These are phyloP conservation scores for Siniperca knerii DNA, from an alignment of 2,113 vertebrate species.

Conservation along the genomic window DNA sequence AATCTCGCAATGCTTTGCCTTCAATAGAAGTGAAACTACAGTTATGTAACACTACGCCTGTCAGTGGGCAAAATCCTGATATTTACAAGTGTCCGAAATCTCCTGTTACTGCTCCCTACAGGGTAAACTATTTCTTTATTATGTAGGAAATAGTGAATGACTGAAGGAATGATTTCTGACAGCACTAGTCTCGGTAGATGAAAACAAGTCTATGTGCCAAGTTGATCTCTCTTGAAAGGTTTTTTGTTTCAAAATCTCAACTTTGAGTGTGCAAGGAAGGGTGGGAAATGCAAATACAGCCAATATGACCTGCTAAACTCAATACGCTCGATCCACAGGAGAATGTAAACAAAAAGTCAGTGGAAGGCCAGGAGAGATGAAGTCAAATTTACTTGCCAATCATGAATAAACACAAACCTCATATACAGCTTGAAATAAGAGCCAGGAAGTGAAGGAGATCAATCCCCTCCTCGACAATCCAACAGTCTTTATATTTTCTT, in stretches of 20 bases:
- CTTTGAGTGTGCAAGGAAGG: neutral
- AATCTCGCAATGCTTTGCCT: neutral
- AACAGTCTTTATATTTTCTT: neutral
- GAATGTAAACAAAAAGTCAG: slow-evolving; percentile 8
- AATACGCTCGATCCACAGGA: neutral
- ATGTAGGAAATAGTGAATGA: neutral
- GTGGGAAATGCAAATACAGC: slow-evolving; percentile 12
- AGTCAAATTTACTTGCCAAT: slow-evolving; percentile 5
- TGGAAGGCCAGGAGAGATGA: neutral
- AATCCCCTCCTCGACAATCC: neutral
- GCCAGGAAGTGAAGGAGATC: neutral
- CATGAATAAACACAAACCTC: slow-evolving; percentile 9
- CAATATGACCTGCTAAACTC: neutral
- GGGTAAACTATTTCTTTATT: neutral
- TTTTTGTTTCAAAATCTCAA: neutral
- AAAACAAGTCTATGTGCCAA: neutral
- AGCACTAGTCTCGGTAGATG: neutral
- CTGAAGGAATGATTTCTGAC: neutral
- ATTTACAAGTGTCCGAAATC: neutral
- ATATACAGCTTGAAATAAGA: neutral
- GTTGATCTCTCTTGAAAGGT: neutral
- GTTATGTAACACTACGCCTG: neutral
- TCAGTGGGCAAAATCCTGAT: neutral
- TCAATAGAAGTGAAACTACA: neutral
- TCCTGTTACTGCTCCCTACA: neutral